Base-by-base conservation (phyloP, 2,888 invertebrate genomes). In the Choristoneura rosaceana region DNA sequence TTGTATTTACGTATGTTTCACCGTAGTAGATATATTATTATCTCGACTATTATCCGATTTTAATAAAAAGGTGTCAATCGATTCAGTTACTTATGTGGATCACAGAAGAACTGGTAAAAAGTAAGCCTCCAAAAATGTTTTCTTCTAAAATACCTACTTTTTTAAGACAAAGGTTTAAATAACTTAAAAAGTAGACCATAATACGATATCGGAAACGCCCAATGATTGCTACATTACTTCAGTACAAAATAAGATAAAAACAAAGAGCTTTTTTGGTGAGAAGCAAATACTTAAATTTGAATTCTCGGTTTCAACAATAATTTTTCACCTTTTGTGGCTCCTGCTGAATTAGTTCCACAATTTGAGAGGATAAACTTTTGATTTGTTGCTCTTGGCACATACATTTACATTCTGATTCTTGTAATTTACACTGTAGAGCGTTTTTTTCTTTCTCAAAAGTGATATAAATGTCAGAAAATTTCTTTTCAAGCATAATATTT, bases 311-410 rank as follows among this genome's bases (percentile, higher is more conserved):
- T 12, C 47, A 14, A 52, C 17, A 15, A 55, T 25, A 70, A 25
- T 60, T 65, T 25, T 77, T 78, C 74, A 90, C 92, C 74, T 84
- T 83, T 55, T 82, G 81, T 43, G 81, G 80, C 43, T 87, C 87
- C 75, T 89, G 87, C 68, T 90, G 90, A 61, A 93, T 88, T 74
- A 95, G 81, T 75, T 87, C 87, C 78, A 95, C 95, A 58, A 95
- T 92, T 84, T 95, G 95, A 69, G 83, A 75, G 0, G 94, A 91
- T 71, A 95, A 84, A 80, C 91, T 90, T 84, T 91, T 94, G 52
- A 95, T 95, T 87, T 95, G 95, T 77, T 94, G 92, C 69, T 94
- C 95, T 84, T 95, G 95, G 75, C 95, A 95, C 83, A 95, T 93
- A 25, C 94, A 87, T 81, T 92, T 92, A 74, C 94, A 94, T 79